Evolutionary conservation across 1,140 invertebrate species (phyloP).

Genomic region (Saccostrea echinata): DNA sequence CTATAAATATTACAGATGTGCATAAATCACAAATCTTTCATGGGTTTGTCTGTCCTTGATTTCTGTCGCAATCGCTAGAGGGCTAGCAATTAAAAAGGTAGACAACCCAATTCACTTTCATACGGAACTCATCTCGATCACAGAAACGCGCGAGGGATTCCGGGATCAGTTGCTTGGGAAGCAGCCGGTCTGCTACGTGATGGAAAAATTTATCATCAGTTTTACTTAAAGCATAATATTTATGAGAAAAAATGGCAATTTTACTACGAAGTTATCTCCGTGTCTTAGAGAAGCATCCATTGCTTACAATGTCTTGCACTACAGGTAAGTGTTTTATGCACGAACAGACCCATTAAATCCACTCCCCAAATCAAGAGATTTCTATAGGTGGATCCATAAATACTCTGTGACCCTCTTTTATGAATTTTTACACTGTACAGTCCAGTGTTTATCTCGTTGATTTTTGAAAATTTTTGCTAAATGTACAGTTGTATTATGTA

Average conservation of each 20-base stretch:
- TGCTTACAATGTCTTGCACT: not conserved
- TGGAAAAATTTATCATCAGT: conserved; percentile 7
- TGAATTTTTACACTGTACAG: no score
- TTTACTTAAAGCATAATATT: not conserved
- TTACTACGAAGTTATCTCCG: not conserved
- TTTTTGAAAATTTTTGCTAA: no score
- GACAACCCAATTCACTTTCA: not conserved
- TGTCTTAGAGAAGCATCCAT: conserved; percentile 13
- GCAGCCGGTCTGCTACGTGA: not conserved
- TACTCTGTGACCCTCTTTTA: no score
- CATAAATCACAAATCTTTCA: no score
- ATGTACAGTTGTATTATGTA: no score
- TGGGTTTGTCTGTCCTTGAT: not conserved
- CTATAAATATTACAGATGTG: no score
- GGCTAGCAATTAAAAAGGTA: not conserved
- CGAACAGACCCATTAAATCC: no score
- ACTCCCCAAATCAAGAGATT: no score
- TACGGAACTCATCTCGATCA: no score
- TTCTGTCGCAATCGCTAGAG: not conserved
- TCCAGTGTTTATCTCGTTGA: no score
- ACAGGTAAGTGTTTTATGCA: not conserved
- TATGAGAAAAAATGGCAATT: not conserved
- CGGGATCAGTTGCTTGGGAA: not conserved
- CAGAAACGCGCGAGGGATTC: no score
- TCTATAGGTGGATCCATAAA: no score